Evolutionary conservation across 2,113 vertebrate genomes (phyloP).

Genomic region (Oxyura jamaicensis): DNA sequence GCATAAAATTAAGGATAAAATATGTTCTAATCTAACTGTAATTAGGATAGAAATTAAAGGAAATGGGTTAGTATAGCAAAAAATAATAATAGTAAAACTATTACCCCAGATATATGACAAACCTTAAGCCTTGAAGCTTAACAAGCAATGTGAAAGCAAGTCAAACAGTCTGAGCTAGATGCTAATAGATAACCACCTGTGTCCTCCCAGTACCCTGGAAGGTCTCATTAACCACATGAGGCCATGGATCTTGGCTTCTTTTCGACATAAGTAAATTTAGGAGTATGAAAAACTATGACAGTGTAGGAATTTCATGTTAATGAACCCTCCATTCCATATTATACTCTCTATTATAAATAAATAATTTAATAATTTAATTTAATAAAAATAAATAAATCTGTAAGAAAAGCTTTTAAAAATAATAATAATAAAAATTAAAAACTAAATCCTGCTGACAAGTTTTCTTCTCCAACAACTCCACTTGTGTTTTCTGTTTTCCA

Average conservation of each 20-base stretch:
- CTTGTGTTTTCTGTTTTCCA: not conserved
- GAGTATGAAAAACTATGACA: not conserved
- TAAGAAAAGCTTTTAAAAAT: not conserved
- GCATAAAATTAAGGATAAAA: constrained; percentile 30
- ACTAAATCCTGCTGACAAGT: not conserved
- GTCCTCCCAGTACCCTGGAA: constrained; percentile 19
- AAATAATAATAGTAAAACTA: not conserved
- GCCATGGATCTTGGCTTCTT: constrained; percentile 33
- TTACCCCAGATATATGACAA: not conserved
- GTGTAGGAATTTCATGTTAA: constrained; percentile 47
- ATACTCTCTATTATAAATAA: not conserved
- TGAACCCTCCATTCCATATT: not conserved
- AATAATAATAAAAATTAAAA: constrained; percentile 15
- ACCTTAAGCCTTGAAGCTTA: not conserved
- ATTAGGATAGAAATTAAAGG: constrained; percentile 31
- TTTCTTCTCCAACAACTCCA: not conserved
- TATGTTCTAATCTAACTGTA: not conserved
- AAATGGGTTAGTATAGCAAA: not conserved
- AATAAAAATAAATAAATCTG: not conserved
- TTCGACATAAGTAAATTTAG: constrained; percentile 58
- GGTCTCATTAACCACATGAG: constrained; percentile 44
- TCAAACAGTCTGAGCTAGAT: constrained; percentile 5
- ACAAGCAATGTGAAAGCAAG: not conserved
- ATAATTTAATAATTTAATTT: too few species aligned
- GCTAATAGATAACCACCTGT: constrained; percentile 37